Conservation (phyloP, 2,888 invertebrate species). For the Sthenelais limicola region DNA sequence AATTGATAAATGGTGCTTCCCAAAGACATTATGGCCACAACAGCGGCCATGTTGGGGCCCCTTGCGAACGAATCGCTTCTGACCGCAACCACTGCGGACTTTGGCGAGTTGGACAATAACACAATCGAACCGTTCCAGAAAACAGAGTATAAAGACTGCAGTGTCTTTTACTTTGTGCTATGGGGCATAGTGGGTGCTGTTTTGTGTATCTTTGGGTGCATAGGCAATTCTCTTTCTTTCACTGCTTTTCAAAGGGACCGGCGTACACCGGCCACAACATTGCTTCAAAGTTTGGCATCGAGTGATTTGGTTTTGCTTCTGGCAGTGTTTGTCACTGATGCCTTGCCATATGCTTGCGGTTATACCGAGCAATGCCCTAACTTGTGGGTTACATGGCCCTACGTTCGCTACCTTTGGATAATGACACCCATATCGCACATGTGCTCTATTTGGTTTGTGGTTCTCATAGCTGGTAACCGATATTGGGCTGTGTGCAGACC, state of each 20-base stretch:
- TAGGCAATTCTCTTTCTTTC: conserved; percentile 52
- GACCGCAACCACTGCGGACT: background rate
- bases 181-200: conserved; percentile 51
- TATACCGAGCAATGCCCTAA: conserved; percentile 49
- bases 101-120: conserved; percentile 6
- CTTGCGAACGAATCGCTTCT: conserved; percentile 2
- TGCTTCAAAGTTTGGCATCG: conserved; percentile 52
- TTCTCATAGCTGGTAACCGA: conserved; percentile 53
- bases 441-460: conserved; percentile 55
- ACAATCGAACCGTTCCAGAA: background rate
- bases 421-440: conserved; percentile 53
- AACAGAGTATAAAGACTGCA: conserved; percentile 42
- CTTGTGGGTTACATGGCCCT: conserved; percentile 53
- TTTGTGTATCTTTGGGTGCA: conserved; percentile 51
- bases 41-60: conserved; percentile 1
- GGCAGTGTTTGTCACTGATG: conserved; percentile 53
- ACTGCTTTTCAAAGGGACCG: conserved; percentile 51
- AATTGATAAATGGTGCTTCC: background rate
- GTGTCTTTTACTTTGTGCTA: conserved; percentile 51
- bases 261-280: conserved; percentile 49
- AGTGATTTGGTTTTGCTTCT: conserved; percentile 52
- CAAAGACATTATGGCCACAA: conserved; percentile 20
- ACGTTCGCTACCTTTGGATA: conserved; percentile 53
- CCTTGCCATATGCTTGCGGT: conserved; percentile 53
- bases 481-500: conserved; percentile 56